Base-by-base conservation (phyloP, 2,113 vertebrate species). In the Corythornis cristatus region DNA sequence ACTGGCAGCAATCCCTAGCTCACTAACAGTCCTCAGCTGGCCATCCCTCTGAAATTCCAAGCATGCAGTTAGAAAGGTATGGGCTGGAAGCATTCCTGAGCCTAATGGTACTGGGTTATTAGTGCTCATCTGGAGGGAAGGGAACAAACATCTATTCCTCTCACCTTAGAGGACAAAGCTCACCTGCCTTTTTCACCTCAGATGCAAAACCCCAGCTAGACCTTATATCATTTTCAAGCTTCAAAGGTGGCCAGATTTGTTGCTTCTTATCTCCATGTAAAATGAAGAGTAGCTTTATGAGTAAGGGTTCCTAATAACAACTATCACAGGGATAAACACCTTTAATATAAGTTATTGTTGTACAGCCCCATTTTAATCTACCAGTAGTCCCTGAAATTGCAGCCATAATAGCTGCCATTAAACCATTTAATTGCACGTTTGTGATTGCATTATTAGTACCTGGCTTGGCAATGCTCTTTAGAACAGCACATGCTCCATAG, bases 381-480 rank as follows among this genome's bases (percentile, higher is more conserved):
- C n/a, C 53, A 79, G 45, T 67, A 92, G 83, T 21, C 42, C 28
- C 21, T 62, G 54, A 72, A 93, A 93, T 74, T 61, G 70, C 40
- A 65, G 62, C 53, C 92, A 46, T 75, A 90, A 93, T 68, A 70
- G 72, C 86, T 72, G 53, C 25, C 80, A 93, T 90, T 88, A 90
- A 90, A 88, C 86, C 50, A 88, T 71, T 71, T 78, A 84, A 92
- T 81, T 68, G 66, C 68, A 65, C 1, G 0, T 67, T 76, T 84
- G 76, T 74, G 73, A 83, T 95, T 86, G 77, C 50, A 31, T 51
- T 75, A 33, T 67, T 88, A 86, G 19, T 48, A 62, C 21, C 12
- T 2, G 2, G 16, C 20, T 17, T 78, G 45, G 83, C 90, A 88
- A 76, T 28, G 50, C 33, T 86, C 43, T 78, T 86, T n/a, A 62